Evolutionary conservation across 2,888 invertebrate species (phyloP), one percentile per base, ranked within the genome.

Genomic region (Hetaerina titia): DNA sequence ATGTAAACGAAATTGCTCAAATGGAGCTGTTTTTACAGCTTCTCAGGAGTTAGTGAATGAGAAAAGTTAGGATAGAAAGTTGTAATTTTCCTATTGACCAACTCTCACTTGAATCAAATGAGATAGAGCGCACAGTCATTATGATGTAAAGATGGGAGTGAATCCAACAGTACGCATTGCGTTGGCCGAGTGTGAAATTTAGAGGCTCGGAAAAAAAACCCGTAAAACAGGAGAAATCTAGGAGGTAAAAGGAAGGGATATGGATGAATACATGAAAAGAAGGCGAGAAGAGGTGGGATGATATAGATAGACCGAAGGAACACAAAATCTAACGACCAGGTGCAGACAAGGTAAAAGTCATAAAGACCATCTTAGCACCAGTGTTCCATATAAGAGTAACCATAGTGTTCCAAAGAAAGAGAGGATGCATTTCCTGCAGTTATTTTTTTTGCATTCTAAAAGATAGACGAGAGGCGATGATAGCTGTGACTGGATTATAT

Each of bases 401-500:
- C n/a, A 81, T 81, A 25, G 81, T n/a, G n/a, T 15, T 31, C 13
- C 31, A n/a, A 31, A 81, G 15, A 31, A 31, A 31, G 11, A 31
- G 81, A 11, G 15, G 9, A 81, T 5, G 31, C 25, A 81, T 81
- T 81, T 81, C 13, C 25, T 81, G 74, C 25, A 22, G 31, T 25
- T 31, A 2, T 81, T 31, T 81, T 81, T 69, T 69, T n/a, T 31
- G 13, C 13, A 31, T 94, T 58, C 87, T 60, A 60, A 64, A 69
- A 92, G 92, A 92, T 69, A 92, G 92, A 92, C 56, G 90, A 56
- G 15, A 56, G 57, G 92, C 45, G 90, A 64, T 64, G 90, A 64
- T 31, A 58, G 64, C 69, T 60, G 22, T 69, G 69, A 69, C 63
- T 25, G 69, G 69, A 69, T 92, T 92, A 92, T 92, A 69, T 69